These are phyloP conservation scores for Thermophis baileyi DNA, from an alignment of 2,113 vertebrate genomes.

Conservation along the genomic window DNA sequence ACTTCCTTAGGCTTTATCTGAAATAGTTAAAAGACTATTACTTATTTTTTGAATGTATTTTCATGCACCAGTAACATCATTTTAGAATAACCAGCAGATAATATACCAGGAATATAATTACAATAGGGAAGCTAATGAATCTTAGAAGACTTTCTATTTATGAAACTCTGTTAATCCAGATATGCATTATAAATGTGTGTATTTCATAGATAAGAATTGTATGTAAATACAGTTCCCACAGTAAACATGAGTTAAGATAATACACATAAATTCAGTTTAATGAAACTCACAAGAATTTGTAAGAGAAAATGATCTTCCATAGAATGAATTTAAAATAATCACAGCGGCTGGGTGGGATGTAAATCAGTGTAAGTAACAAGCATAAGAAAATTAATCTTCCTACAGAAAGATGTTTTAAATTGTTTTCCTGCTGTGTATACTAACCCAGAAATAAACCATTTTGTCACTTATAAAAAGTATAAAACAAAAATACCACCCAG, in stretches of 20 bases:
- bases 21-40: background rate
- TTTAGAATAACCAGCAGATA: conserved; percentile 51
- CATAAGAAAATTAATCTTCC: background rate
- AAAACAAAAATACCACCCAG: background rate
- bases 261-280: background rate
- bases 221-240: conserved; percentile 60
- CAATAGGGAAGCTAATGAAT: conserved; percentile 65
- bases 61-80: conserved; percentile 51
- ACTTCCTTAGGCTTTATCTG: background rate
- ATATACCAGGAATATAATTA: conserved; percentile 63
- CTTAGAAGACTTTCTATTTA: conserved; percentile 67
- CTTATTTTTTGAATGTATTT: conserved; percentile 43
- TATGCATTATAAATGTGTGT: conserved; percentile 57
- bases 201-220: conserved; percentile 67
- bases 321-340: background rate
- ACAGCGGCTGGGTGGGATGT: background rate
- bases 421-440: background rate
- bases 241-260: conserved; percentile 53
- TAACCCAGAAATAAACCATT: background rate
- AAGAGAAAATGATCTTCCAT: background rate
- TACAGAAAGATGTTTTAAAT: background rate
- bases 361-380: background rate
- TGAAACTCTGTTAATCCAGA: conserved; percentile 63
- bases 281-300: background rate
- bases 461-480: background rate